Evolutionary conservation across 2,888 invertebrate species (phyloP).

Genomic region (Heliconius hortense): DNA sequence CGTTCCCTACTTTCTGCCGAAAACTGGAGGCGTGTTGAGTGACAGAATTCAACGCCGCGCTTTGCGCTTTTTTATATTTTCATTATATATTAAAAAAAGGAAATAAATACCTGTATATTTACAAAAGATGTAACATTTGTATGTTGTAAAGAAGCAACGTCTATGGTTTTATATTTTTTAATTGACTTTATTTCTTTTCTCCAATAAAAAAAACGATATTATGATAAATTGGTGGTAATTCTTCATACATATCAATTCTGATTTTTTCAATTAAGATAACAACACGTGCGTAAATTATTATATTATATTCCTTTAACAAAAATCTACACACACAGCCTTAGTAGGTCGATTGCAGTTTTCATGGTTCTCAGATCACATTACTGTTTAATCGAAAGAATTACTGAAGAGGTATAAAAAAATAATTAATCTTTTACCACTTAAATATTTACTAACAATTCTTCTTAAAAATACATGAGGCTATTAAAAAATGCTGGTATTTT

Average conservation of each 20-base stretch:
- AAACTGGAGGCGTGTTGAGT: too few relatives aligned
- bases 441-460: not conserved
- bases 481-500: not conserved
- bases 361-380: conserved; percentile 33
- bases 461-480: not conserved
- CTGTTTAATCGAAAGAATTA: conserved; percentile 10
- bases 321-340: conserved; percentile 9
- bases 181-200: too few relatives aligned
- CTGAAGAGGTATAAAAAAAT: conserved; percentile 16
- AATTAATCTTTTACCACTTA: not conserved
- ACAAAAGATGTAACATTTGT: too few relatives aligned
- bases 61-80: too few relatives aligned
- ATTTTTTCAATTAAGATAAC: not conserved
- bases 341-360: conserved; percentile 37
- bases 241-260: not conserved
- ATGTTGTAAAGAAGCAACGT: too few relatives aligned
- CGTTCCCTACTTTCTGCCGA: too few relatives aligned
- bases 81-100: too few relatives aligned
- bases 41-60: too few relatives aligned
- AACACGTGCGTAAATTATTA: not conserved
- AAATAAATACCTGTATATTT: too few relatives aligned
- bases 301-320: conserved; percentile 1
- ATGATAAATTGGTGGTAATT: not conserved
- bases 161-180: too few relatives aligned
- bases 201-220: too few relatives aligned